Evolutionary conservation across 2,888 invertebrate genomes (phyloP), one percentile per base, ranked within the genome.

Genomic region (Cheiracanthium punctorium): DNA sequence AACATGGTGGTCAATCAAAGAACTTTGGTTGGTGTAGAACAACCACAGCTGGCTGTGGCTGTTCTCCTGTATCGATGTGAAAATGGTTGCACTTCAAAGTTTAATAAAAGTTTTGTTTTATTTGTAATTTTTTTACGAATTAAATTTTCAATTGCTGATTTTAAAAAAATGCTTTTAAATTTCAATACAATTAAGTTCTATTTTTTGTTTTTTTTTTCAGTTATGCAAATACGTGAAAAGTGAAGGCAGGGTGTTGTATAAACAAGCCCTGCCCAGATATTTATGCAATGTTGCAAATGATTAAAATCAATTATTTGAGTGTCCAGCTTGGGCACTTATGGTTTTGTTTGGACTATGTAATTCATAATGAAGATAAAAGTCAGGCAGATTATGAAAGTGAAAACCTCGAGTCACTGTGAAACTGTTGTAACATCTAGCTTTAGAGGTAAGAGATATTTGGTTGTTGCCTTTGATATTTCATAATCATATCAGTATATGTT

Each of bases 351-450:
- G 48, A 75, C 41, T 70, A 86, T 75, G 65, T 86, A 64, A 86
- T 10, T 86, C 75, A 80, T 70, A 75, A 86, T 86, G 85, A 86
- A 86, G 80, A 86, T 86, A 75, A 74, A 86, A 80, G 71, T 80
- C 10, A 75, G 70, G 69, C 74, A 37, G 43, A 74, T 86, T 65
- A 86, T 86, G 85, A 86, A 86, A 80, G 85, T 64, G 24, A 86
- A 86, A 64, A n/a, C 85, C 33, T 64, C 79, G 75, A 86, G 80
- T 85, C 80, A 85, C 64, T 75, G 85, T 86, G 80, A 80, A 86
- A 86, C 85, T 86, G 84, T 80, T 24, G 85, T 80, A 75, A 86
- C 80, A 86, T 80, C 80, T 80, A 86, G 85, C 80, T 86, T 86
- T 75, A 75, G 85, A 86, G 85, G 85, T 86, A 33, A 75, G 71